Evolutionary conservation across 2,113 vertebrate species (phyloP), one percentile per base, ranked within the genome.

Genomic region (Herpetotheres cachinnans): DNA sequence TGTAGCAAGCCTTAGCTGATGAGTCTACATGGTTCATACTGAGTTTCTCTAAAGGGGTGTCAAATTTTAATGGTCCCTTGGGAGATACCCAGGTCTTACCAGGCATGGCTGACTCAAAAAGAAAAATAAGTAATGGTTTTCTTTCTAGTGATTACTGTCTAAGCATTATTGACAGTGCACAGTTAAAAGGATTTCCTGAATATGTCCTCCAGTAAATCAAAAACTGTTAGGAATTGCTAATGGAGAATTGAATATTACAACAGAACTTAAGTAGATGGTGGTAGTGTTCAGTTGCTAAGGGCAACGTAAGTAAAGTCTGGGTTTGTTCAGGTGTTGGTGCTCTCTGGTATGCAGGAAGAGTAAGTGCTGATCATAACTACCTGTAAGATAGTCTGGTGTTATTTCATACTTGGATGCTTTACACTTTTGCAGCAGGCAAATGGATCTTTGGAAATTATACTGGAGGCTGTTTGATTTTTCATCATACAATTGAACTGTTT

Each of bases 121-220:
- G 70, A 61, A 89, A 76, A 86, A 30, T 59, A 96, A 96, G 93
- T 77, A 47, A 58, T 94, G 67, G 77, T 98, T n/a, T n/a, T n/a
- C n/a, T 97, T 95, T 82, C 76, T 87, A 78, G 80, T 94, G 65
- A 69, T 92, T 94, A 22, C 49, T 81, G 56, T 95, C 74, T 82
- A 80, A 95, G 84, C 19, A 19, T 96, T 98, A 96, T 94, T 62
- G 65, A 85, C 47, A 62, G 44, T 71, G 89, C 93, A 89, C 85
- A 94, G 90, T 95, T 96, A 89, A 88, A 97, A 97, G 94, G 95
- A 97, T 97, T 97, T 97, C 97, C 97, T 97, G 89, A 86, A 90
- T 95, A 62, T 92, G 73, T 97, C 83, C 62, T 91, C 55, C 91
- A 55, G 89, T 95, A 89, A 97, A 69, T 94, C 34, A 83, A 73